Evolutionary conservation across 2,797 vertebrate genomes (phyloP).

Genomic region (Peromyscus eremicus): DNA sequence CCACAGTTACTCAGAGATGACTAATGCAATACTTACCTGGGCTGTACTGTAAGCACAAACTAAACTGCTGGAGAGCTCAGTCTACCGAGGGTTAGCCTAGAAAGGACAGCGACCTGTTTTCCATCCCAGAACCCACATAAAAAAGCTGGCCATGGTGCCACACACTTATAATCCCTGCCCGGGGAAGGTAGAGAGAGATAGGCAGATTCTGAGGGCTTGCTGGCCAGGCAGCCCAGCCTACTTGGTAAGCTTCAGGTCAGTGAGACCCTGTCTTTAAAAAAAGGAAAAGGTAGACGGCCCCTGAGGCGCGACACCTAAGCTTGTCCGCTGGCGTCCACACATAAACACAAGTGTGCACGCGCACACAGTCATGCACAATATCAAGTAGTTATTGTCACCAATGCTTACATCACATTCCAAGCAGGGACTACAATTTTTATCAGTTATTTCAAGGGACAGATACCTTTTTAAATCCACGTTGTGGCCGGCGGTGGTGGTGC

Average conservation of each 20-base stretch:
- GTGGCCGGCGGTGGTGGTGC: too few species aligned
- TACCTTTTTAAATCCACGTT: not conserved
- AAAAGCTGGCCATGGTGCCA: not conserved
- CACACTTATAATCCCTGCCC: not conserved
- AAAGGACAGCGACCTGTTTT: not conserved
- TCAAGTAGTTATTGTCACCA: conserved; percentile 66
- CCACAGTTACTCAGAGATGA: conserved; percentile 80
- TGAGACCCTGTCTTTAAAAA: not conserved
- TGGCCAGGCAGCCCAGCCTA: not conserved
- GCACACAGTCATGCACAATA: not conserved
- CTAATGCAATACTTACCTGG: conserved; percentile 80
- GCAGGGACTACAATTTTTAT: conserved; percentile 63
- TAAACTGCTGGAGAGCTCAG: conserved; percentile 5
- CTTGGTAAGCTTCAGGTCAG: not conserved
- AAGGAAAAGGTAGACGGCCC: not conserved
- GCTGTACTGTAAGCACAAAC: conserved; percentile 73
- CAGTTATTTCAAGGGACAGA: conserved; percentile 42
- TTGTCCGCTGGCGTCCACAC: not conserved
- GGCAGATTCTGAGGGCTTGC: not conserved
- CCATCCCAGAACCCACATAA: not conserved
- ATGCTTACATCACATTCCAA: conserved; percentile 80
- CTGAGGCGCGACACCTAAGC: not conserved
- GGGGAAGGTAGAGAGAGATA: not conserved
- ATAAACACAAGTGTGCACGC: not conserved
- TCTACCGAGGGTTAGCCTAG: not conserved